Base-by-base conservation (phyloP, 1,140 invertebrate species). In the Hypsibius dujardini region DNA sequence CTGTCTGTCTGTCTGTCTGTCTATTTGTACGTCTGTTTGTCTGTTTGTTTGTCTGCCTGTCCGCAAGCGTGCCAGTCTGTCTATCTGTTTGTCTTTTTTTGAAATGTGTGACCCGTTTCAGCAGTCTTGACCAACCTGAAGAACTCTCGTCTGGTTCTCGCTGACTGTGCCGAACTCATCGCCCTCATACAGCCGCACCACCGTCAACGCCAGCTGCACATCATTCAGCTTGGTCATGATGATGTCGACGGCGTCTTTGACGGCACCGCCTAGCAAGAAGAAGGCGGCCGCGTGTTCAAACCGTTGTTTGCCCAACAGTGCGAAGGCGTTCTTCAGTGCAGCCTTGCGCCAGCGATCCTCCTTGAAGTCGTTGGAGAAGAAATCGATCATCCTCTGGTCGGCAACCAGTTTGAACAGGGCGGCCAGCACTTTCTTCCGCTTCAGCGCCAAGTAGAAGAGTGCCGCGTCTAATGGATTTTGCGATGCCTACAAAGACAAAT, bases 391-490 rank as follows among this genome's bases (percentile, higher is more conserved):
- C 76, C 89, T 87, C 7, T 89, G 87, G 76, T 98, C 90, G 7
- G 86, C 79, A 70, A 89, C 87, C 28, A 82, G 82, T 75, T 83
- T 80, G 72, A 70, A 74, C 70, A 71, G 45, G 67, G 67, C 69
- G 71, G 72, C 62, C 1, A 1, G 88, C 2, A 98, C 81, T 76
- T 88, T 94, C 77, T 98, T 96, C 82, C 98, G 98, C 78, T 90
- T 95, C 92, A 98, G 94, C 1, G 95, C 95, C 70, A 99, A 80
- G 79, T 98, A 99, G 79, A 92, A 98, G 12, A 99, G 82, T 1
- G 95, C 93, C 2, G 95, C 92, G 79, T 99, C 96, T 76, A 99
- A 83, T 0, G 96, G 96, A 79, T 98, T 91, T 79, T 95, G 88
- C 62, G 62, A 67, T 3, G 62, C 62, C n/a, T n/a, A n/a, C n/a